Evolutionary conservation across 2,113 vertebrate species (phyloP), one percentile per base, ranked within the genome.

Genomic region (Nothoprocta pentlandii): DNA sequence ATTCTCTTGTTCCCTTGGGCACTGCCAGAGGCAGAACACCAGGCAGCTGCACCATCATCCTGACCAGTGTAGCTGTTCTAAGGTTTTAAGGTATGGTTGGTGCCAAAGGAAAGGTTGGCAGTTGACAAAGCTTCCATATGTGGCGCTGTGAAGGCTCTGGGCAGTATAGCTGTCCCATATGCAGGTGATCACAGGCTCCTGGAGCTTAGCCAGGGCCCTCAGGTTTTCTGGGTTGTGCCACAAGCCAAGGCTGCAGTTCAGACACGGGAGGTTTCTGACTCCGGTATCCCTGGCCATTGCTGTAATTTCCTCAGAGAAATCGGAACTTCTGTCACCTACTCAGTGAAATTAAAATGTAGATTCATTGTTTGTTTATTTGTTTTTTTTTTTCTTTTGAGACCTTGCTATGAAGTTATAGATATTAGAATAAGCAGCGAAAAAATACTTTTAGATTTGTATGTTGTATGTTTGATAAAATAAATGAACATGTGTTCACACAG

Each of bases 161-260:
- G 28, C 46, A 15, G 46, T 10, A 41, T 30, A 74, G 17, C 41
- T 88, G 14, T 47, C 76, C 54, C 61, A 47, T 94, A 47, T 74
- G 91, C 79, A 83, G 82, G 21, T 77, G 59, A 85, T 80, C n/a
- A 26, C 85, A 83, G 82, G 82, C 64, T 0, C 2, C 64, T 94
- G 75, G 69, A 39, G 41, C 46, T 70, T 54, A 53, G 74, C 92
- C 94, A 97, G 26, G 69, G 23, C 44, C 76, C 73, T 75, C 80
- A 49, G 36, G 64, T 64, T 70, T 91, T 88, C 82, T 83, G 47
- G 19, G 42, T 84, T 78, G 30, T 51, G 28, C 39, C 47, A 22
- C 0, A 0, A 88, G 82, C 69, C 76, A 84, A 85, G 73, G 69
- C 47, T 70, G 12, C n/a, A 80, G 61, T 42, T 34, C 39, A 34